A percentile compares a stretch with the other conserved stretches of the same genome.
Conservation (phyloP, 2,113 vertebrate species). For the Tenebrosternarchus preto region DNA sequence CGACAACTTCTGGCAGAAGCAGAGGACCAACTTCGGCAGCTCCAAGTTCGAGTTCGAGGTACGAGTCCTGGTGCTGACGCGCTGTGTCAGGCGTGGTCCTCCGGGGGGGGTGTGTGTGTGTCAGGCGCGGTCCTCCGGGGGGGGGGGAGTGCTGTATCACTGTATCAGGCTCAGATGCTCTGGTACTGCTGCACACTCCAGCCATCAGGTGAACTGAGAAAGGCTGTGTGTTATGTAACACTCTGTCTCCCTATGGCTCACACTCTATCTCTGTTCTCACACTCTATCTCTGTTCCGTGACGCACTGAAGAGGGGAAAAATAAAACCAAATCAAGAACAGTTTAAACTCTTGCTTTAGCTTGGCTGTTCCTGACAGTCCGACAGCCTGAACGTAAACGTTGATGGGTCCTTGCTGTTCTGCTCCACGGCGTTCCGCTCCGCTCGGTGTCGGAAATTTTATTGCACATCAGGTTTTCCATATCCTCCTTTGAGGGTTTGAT, state of each 20-base stretch:
- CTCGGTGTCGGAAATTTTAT: not conserved
- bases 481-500: not conserved
- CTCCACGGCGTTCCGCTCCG: not conserved
- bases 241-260: not conserved
- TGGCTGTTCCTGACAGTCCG: too few relatives aligned
- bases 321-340: too few relatives aligned
- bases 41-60: conserved; percentile 99
- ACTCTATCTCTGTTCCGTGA: too few relatives aligned
- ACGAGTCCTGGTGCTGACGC: conserved; percentile 24
- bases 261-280: too few relatives aligned
- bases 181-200: not conserved
- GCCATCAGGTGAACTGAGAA: not conserved
- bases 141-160: not conserved
- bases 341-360: too few relatives aligned
- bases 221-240: not conserved
- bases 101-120: too few relatives aligned
- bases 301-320: too few relatives aligned
- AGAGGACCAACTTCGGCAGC: conserved; percentile 98
- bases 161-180: not conserved
- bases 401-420: not conserved
- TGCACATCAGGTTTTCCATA: not conserved
- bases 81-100: too few relatives aligned
- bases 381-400: not conserved
- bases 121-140: not conserved
- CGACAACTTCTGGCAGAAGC: conserved; percentile 99